Percentiles rank a stretch among this genome's conserved stretches.
Evolutionary conservation across 2,113 vertebrate species (phyloP).

Genomic region (Syngnathus typhle): DNA sequence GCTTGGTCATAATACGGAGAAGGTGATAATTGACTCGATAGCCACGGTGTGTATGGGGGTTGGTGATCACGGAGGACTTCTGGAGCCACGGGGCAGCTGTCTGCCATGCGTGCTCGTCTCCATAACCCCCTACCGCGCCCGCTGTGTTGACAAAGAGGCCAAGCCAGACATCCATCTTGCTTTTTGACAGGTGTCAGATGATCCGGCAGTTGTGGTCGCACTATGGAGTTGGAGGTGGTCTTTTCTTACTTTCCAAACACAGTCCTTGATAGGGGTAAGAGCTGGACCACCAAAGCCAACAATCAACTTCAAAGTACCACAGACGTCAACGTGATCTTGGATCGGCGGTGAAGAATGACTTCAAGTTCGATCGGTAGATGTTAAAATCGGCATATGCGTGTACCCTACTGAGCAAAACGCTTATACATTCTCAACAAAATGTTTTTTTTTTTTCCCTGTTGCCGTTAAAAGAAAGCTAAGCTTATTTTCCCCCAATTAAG

Average conservation of each 20-base stretch:
- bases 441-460: not conserved
- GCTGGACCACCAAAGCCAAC: conserved; percentile 18
- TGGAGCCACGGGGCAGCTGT: conserved; percentile 38
- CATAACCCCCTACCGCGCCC: conserved; percentile 3
- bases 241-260: conserved; percentile 30
- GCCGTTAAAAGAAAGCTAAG: not conserved
- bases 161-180: conserved; percentile 24
- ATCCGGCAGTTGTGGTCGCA: conserved; percentile 17
- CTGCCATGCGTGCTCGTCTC: conserved; percentile 28
- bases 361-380: not conserved
- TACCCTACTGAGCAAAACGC: not conserved
- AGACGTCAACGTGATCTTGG: conserved; percentile 29
- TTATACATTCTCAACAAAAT: not conserved
- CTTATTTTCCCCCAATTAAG: not conserved
- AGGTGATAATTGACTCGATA: conserved; percentile 53
- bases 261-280: conserved; percentile 29
- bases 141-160: conserved; percentile 42
- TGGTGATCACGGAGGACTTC: conserved; percentile 38
- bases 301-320: conserved; percentile 32
- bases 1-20: conserved; percentile 47
- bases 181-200: conserved; percentile 34
- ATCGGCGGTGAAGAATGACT: conserved; percentile 8
- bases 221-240: conserved; percentile 13
- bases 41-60: conserved; percentile 2
- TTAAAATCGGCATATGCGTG: too few species aligned